Evolutionary conservation across 2,888 invertebrate species (phyloP), one percentile per base, ranked within the genome.

Genomic region (Pheosia tremula): DNA sequence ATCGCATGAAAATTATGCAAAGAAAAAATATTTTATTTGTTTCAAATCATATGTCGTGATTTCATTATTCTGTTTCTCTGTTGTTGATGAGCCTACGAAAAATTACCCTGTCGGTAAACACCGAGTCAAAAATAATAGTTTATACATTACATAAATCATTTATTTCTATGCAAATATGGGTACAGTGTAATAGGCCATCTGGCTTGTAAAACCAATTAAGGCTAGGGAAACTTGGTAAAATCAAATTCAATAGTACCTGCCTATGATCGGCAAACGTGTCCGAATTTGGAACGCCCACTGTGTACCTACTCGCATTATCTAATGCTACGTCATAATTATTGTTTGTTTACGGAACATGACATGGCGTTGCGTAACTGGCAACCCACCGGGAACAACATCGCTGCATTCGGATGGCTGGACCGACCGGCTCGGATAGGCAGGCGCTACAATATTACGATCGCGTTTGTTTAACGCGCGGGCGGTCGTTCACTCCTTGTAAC

Each of bases 401-500:
- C 47, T 5, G 47, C 47, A n/a, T 47, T 50, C 8, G 24, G 24
- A 3, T 3, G 13, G 7, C 24, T 7, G 24, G 7, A 4, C 24
- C 24, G n/a, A 3, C 10, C 8, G 50, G 50, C 24, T 8, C 9
- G 3, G 43, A 3, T 43, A 43, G 24, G 24, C 24, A 24, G 24
- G 24, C 24, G 24, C 24, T 7, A 50, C 50, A 50, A 24, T 24
- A 13, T 56, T 36, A 58, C 55, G 54, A 70, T 59, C 55, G 57
- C 57, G 47, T 59, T 59, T 59, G 53, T 54, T 57, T 41, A 57
- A 39, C 38, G 63, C 62, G 13, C 41, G 54, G 43, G 62, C 68
- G 74, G 72, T 67, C 72, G 61, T 74, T 74, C 60, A 69, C 75
- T 67, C 67, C 58, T 59, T 45, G 56, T 50, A 36, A 37, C 37